Percentiles rank a stretch among this genome's conserved stretches.
Conservation (phyloP, 2,113 vertebrate genomes). For the Mionectes macconnelli region DNA sequence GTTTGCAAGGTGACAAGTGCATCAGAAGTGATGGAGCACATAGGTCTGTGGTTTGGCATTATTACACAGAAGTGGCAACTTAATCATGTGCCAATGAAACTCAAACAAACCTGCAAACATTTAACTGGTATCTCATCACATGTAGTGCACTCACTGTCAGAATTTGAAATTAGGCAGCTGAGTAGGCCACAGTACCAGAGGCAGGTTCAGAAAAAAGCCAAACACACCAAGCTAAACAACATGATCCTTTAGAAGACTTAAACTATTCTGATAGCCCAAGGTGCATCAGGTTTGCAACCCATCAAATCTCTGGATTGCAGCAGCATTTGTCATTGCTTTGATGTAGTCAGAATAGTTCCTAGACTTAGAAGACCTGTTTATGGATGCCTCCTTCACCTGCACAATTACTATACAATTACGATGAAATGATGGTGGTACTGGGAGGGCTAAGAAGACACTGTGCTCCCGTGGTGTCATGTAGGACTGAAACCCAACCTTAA, state of each 20-base stretch:
- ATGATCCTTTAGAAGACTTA: neutral
- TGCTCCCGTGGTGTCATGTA: neutral
- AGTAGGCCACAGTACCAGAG: neutral
- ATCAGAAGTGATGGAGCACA: neutral
- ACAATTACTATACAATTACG: neutral
- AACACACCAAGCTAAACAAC: neutral
- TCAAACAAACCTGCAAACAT: neutral
- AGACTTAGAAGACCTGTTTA: neutral
- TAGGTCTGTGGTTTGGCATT: neutral
- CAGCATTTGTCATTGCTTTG: neutral
- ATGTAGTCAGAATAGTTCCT: neutral
- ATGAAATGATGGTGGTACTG: neutral
- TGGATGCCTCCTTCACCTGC: neutral
- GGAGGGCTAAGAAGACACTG: neutral
- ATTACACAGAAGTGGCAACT: neutral
- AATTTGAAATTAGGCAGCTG: neutral
- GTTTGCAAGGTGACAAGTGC: neutral
- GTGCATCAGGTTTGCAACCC: neutral
- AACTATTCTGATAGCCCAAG: neutral
- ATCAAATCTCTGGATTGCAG: neutral
- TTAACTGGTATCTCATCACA: neutral
- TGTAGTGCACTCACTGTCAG: neutral
- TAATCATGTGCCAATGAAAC: neutral
- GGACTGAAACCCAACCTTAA: neutral
- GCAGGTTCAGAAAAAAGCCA: neutral